Base-by-base conservation (phyloP, 92 coral and sea anemone species). In the Anthopleura xanthogrammica region DNA sequence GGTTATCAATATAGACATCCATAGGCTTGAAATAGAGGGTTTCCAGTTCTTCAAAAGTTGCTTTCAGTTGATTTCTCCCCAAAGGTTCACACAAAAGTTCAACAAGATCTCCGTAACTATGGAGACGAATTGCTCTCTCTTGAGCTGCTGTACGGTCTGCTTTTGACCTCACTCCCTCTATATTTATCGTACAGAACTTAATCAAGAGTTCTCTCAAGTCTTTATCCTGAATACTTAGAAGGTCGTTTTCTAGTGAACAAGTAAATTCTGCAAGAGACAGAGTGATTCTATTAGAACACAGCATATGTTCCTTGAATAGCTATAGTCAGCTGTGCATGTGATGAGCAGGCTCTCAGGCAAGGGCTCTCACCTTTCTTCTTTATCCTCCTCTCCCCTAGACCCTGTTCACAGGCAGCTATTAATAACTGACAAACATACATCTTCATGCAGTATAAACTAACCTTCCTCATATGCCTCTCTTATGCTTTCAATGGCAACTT, bases 1-100 rank as follows among this genome's bases (percentile, higher is more conserved):
- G 22, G 12, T 55, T 75, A 75, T 83, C 86, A 48, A 83, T 83
- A 23, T 73, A 83, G 11, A 55, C 80, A 75, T 83, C 80, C 54
- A 83, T 83, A 1, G 86, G 60, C 60, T 83, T 56, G 17, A 40
- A 74, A 60, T 83, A 83, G 20, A 83, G 80, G 23, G 79, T 56
- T 57, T 83, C 79, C 60, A 83, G 66, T 74, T 83, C 86, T 60
- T 78, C 88, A 23, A 93, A 80, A 1, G 92, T 90, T 71, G 92
- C 94, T 71, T 84, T 89, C 12, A 90, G 86, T 64, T 93, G 97
- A 74, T 93, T 93, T 73, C 94, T 88, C 16, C 90, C 80, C 58
- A 90, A 77, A 55, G 91, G 94, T 58, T 93, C 92, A 77, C 91
- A 90, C 39, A 93, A 29, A 14, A 93, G 85, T 42, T 90, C 87